Evolutionary conservation across 2,888 invertebrate species (phyloP).

Genomic region (Pyrochroa serraticornis): DNA sequence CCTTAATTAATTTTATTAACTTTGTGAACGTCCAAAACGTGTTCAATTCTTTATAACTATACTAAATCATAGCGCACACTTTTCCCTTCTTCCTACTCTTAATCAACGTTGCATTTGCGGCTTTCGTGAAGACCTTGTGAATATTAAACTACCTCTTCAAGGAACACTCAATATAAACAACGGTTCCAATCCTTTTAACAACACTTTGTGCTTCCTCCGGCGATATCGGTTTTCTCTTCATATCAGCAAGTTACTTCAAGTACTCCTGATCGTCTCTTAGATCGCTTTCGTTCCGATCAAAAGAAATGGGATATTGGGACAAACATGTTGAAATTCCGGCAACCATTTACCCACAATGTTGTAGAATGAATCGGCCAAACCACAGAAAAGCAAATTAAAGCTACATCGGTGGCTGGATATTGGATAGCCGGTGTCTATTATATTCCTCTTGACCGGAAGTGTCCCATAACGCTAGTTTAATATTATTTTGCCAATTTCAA

Average conservation of each 20-base stretch:
- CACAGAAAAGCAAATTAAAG: constrained; percentile 99
- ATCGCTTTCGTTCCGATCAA: constrained; percentile 98
- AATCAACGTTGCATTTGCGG: constrained; percentile 96
- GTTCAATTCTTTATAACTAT: too few species aligned
- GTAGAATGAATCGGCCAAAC: constrained; percentile 99
- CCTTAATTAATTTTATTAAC: too few species aligned
- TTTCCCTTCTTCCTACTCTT: constrained; percentile 91
- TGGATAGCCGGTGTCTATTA: constrained; percentile 91
- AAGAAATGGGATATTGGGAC: constrained; percentile 98
- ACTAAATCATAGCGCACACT: too few species aligned
- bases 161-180: constrained; percentile 98
- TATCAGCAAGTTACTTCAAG: constrained; percentile 93
- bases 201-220: constrained; percentile 96
- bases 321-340: constrained; percentile 97
- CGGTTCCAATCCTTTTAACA: constrained; percentile 98
- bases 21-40: too few species aligned
- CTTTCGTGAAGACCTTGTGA: constrained; percentile 98
- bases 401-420: constrained; percentile 98
- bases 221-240: constrained; percentile 98
- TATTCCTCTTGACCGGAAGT: constrained; percentile 98
- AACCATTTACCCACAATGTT: constrained; percentile 99
- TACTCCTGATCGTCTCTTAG: constrained; percentile 92
- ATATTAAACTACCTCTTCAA: constrained; percentile 99
- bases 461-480: constrained; percentile 94
- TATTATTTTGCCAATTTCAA: constrained; percentile 94